Conservation (phyloP, 2,888 invertebrate genomes). For the Dicyrtomina minuta region DNA sequence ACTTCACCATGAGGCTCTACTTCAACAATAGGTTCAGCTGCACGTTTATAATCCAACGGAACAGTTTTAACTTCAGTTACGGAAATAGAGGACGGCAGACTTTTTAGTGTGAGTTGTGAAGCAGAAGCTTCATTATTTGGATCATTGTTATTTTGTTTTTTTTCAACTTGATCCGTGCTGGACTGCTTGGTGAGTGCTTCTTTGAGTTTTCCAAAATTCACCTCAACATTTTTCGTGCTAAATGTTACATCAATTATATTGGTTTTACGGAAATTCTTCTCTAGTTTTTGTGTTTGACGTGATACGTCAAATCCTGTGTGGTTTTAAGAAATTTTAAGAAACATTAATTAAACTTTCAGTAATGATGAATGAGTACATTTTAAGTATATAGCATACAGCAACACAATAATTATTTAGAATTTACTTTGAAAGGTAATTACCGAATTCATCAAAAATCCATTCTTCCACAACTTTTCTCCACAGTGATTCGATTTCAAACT, state of each 20-base stretch:
- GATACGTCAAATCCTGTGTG: slow-evolving; percentile 17
- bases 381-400: background rate
- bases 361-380: background rate
- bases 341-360: background rate
- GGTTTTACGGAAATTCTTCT: background rate
- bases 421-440: slow-evolving; percentile 6
- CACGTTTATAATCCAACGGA: no score
- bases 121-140: no score
- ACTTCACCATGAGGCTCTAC: no score
- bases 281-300: background rate
- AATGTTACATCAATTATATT: slow-evolving; percentile 11
- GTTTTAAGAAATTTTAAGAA: background rate
- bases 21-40: no score
- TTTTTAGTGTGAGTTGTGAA: background rate
- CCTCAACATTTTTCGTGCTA: slow-evolving; percentile 1
- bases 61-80: background rate
- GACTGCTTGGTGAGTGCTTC: background rate
- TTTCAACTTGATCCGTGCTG: background rate
- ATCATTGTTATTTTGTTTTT: no score
- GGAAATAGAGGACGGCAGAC: background rate
- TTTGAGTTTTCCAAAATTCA: slow-evolving; percentile 11
- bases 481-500: slow-evolving; percentile 1
- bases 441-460: slow-evolving; percentile 18
- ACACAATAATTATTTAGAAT: background rate
- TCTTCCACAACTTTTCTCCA: slow-evolving; percentile 7